Evolutionary conservation across 2,797 vertebrate genomes (phyloP), one percentile per base, ranked within the genome.

Genomic region (Smutsia gigantea): DNA sequence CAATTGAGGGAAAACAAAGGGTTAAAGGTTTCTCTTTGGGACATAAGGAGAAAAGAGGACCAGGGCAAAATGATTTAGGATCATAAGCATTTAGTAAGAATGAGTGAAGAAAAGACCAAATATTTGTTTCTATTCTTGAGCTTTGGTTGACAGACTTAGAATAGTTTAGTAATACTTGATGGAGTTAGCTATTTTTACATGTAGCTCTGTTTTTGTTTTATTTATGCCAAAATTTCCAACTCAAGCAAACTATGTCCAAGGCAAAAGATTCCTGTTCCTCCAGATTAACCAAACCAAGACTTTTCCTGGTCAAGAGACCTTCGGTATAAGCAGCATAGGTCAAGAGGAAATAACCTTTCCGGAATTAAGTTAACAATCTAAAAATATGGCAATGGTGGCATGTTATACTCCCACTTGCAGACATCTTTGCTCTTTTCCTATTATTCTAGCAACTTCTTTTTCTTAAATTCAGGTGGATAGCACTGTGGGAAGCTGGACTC

Each of bases 391-490:
- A n/a, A 10, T 37, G n/a, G 46, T 63, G 42, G 37, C n/a, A 15
- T n/a, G 37, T 69, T 49, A 6, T 34, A 61, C 51, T 64, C 42
- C 88, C 17, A 57, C 23, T 59, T 0, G 0, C 13, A 72, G 69
- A 79, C 19, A 39, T 55, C 74, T 87, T 87, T 93, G 19, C 2
- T 87, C 69, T 78, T 69, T 77, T 93, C 63, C 63, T 92, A 57
- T 92, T 96, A 75, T 92, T 61, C n/a, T 39, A 51, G 66, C 18
- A 92, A 83, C 55, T 87, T 53, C 57, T 93, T 93, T 86, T 75
- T 27, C 79, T 96, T 85, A 46, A 72, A 37, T 82, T 69, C 55
- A n/a, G 42, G 61, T 77, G 87, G 23, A 15, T 7, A 66, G 64
- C 64, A 84, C 8, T 51, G 46, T 14, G 21, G 31, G 66, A 64